Evolutionary conservation across 2,888 invertebrate species (phyloP).

Genomic region (Lottia scabra): DNA sequence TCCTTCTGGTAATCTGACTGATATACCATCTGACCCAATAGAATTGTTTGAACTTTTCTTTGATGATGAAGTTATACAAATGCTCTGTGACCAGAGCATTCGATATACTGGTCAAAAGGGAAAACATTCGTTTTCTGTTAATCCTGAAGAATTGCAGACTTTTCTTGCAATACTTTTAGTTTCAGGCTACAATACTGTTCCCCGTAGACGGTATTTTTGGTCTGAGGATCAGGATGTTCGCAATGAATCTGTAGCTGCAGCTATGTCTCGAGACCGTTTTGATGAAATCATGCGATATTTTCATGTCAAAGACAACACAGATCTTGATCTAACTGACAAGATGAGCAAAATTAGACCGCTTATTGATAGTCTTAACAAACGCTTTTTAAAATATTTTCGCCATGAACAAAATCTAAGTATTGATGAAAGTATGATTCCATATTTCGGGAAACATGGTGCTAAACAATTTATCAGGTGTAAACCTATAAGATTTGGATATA

Average conservation of each 20-base stretch:
- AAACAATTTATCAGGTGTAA: constrained; percentile 38
- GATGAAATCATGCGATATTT: too few relatives aligned
- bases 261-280: constrained; percentile 26
- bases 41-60: constrained; percentile 23
- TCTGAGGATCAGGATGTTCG: constrained; percentile 21
- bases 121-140: constrained; percentile 16
- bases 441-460: constrained; percentile 53
- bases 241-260: constrained; percentile 15
- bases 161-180: constrained; percentile 35
- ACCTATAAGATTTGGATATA: constrained; percentile 36
- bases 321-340: constrained; percentile 25
- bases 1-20: background rate
- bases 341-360: constrained; percentile 26
- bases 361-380: constrained; percentile 25
- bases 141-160: background rate
- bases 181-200: constrained; percentile 23
- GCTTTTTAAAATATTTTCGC: constrained; percentile 15
- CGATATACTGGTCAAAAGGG: constrained; percentile 23
- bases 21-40: background rate
- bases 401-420: constrained; percentile 27
- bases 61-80: constrained; percentile 19
- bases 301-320: constrained; percentile 23
- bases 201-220: too few relatives aligned
- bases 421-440: constrained; percentile 66
- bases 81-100: constrained; percentile 5